Base-by-base conservation (phyloP, 2,113 vertebrate genomes). In the Paratilapia polleni region DNA sequence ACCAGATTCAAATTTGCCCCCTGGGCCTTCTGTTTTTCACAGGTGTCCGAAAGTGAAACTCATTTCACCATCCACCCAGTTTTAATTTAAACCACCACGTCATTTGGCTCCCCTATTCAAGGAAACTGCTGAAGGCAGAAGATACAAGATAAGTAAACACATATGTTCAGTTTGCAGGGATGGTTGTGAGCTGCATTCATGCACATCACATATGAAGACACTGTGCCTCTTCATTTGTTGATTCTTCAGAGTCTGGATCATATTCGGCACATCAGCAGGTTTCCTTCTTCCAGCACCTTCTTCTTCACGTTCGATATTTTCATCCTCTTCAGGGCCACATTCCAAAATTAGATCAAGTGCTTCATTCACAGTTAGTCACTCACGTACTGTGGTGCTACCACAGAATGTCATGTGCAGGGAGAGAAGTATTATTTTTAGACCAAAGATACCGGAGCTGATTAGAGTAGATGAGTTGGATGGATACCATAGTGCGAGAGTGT, bases 321-420 rank as follows among this genome's bases (percentile, higher is more conserved):
- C 87, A 80, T 88, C 83, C 78, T 87, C 82, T 84, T 86, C 88
- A 84, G 86, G 88, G 83, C 90, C 58, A 24, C 34, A 4, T 87
- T 91, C 94, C 88, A 92, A 93, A 94, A 87, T 92, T 94, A 94
- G 94, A 94, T 94, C 91, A 93, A 94, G 79, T 85, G 80, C 88
- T 90, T 93, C 85, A 87, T 94, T 94, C 90, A 83, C 90, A 86
- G 89, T 88, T 87, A 83, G 92, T 90, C 85, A 77, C 80, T 92
- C 22, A 76, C 77, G 57, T 81, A 81, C 70, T 81, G 88, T 75
- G 86, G 91, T 60, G 86, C 87, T 81, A 90, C 83, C 89, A 84
- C 79, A 77, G 84, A 80, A 22, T 78, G 80, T 70, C 89, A 74
- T 84, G 80, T 89, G 83, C 86, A 90, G 81, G 28, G 86, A 87